These are phyloP conservation scores for cat (Felis catus) DNA, from an alignment of 2,113 vertebrate species.

Conservation along the genomic window DNA sequence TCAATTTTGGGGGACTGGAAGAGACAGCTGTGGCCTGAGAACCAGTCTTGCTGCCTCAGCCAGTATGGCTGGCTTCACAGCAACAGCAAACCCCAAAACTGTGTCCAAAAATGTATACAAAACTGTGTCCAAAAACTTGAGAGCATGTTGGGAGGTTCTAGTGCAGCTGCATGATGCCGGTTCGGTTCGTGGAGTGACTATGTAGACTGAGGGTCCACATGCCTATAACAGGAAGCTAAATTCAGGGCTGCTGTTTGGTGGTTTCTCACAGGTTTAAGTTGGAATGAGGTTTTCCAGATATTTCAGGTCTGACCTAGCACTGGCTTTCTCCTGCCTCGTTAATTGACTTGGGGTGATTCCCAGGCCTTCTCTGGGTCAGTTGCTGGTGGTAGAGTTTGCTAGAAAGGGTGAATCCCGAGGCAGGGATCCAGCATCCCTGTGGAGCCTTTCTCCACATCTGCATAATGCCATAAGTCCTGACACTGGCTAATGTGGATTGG, in stretches of 20 bases:
- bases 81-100: background rate
- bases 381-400: accelerated
- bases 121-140: background rate
- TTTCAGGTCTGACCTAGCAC: background rate
- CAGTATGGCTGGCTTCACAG: background rate
- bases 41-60: background rate
- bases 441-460: background rate
- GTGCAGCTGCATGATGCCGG: background rate
- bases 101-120: background rate
- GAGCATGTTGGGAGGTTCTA: background rate
- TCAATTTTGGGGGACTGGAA: background rate
- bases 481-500: no score
- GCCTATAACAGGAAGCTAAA: background rate
- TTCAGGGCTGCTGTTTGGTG: background rate
- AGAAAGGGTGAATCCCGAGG: background rate
- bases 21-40: background rate
- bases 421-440: accelerated
- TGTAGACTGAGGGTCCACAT: background rate
- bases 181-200: background rate
- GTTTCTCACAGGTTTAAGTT: background rate
- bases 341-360: accelerated
- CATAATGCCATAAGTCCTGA: background rate
- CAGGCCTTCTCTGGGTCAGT: background rate
- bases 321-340: no score
- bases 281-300: background rate